Base-by-base conservation (phyloP, 2,888 invertebrate species). In the Plusia festucae region DNA sequence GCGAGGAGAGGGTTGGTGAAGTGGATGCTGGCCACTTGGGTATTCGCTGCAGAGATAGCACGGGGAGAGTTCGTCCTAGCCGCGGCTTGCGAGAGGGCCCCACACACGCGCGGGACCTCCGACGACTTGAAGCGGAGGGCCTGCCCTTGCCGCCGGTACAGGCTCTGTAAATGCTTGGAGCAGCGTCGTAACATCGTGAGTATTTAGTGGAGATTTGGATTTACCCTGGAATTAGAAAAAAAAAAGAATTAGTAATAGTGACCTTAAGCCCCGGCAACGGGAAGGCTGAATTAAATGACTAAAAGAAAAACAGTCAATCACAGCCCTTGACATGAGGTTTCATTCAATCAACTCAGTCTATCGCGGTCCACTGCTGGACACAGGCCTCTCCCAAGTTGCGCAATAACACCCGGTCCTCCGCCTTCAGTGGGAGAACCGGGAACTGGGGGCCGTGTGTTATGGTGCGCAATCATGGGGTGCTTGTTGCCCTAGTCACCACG, bases 141-240 rank as follows among this genome's bases (percentile, higher is more conserved):
- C 68, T 93, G 93, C 55, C 94, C 93, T 78, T 94, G 94, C 82
- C 94, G 88, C 89, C 94, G 93, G 88, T 93, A 94, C 76, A 95
- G 78, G 58, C 91, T 90, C 82, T 94, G 94, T 71, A 95, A 82
- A 82, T 94, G 92, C 81, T 92, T 94, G 13, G 95, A 93, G 86
- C 95, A 94, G 88, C 95, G 94, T 80, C 94, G 90, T 82, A 95
- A 89, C 95, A 95, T 95, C 68, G 82, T 93, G 82, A 78, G 72
- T 79, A 68, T 82, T 80, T 78, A 74, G 62, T 81, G 70, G 83
- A 70, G 70, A 79, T 74, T 74, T 67, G 72, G 72, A 75, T 70
- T 86, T 85, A 88, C 83, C 90, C 92, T 92, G 90, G 2, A 92
- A 91, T 46, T 66, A 68, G 60, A 69, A 68, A 65, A 9, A 20